These are phyloP conservation scores for Temnothorax ravouxi DNA, from an alignment of 2,888 invertebrate species.

Conservation along the genomic window DNA sequence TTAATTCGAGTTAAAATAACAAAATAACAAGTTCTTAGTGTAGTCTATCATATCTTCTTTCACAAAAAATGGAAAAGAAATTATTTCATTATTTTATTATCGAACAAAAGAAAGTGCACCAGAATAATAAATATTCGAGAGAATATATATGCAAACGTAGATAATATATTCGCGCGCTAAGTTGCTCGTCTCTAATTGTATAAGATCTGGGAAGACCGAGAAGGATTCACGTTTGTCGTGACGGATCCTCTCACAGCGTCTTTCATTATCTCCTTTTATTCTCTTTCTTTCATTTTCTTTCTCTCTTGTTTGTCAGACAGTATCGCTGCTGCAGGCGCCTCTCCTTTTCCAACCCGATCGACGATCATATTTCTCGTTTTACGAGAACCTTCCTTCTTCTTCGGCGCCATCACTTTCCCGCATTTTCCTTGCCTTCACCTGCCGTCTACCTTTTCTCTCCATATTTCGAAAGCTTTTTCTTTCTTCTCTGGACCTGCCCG, in stretches of 20 bases:
- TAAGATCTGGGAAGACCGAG: slow-evolving; percentile 41
- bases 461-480: slow-evolving; percentile 9
- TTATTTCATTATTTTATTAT: neutral
- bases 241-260: slow-evolving; percentile 37
- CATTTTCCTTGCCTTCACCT: slow-evolving; percentile 22
- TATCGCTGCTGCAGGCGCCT: neutral
- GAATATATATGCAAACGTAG: neutral
- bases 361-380: slow-evolving; percentile 59
- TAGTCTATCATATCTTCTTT: neutral
- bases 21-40: neutral
- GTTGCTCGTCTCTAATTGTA: slow-evolving; percentile 1
- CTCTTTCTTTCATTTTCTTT: neutral
- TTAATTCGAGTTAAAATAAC: slow-evolving; percentile 15
- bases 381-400: slow-evolving; percentile 14
- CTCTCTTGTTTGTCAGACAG: neutral
- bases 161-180: slow-evolving; percentile 10
- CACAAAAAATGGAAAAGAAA: neutral
- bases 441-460: slow-evolving; percentile 28
- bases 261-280: slow-evolving; percentile 35
- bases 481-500: slow-evolving; percentile 35
- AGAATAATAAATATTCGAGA: slow-evolving; percentile 20
- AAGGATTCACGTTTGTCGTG: slow-evolving; percentile 40
- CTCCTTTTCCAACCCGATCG: slow-evolving; percentile 45
- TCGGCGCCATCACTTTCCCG: slow-evolving; percentile 3
- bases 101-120: neutral